Conservation (phyloP, 2,888 invertebrate species). For the Eilema depressum region DNA sequence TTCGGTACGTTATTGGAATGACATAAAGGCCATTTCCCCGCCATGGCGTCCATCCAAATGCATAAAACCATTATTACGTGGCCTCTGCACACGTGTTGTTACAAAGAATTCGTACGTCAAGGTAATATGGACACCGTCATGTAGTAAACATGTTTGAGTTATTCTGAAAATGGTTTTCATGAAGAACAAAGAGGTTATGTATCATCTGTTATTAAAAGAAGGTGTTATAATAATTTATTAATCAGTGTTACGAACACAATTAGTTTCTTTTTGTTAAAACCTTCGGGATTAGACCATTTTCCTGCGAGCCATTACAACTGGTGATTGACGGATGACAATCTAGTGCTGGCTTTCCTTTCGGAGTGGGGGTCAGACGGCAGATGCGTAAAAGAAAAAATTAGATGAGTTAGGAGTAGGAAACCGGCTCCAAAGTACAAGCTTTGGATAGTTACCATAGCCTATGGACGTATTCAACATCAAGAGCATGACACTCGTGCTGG, state of each 20-base stretch:
- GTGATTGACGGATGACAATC: too few relatives aligned
- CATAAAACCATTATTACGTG: constrained; percentile 35
- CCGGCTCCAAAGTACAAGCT: too few relatives aligned
- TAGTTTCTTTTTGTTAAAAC: not conserved
- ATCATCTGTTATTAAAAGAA: not conserved
- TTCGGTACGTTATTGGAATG: constrained; percentile 71
- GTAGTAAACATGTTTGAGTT: constrained; percentile 31
- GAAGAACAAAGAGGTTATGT: constrained; percentile 20
- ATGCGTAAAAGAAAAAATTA: too few relatives aligned
- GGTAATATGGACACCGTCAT: constrained; percentile 19
- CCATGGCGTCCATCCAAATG: constrained; percentile 70
- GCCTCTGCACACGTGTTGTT: constrained; percentile 10
- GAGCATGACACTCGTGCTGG: too few relatives aligned
- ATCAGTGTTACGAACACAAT: not conserved
- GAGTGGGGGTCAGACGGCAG: too few relatives aligned
- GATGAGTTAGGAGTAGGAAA: too few relatives aligned
- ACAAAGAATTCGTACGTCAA: constrained; percentile 38
- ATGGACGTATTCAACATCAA: too few relatives aligned
- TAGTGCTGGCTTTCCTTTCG: too few relatives aligned
- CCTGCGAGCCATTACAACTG: too few relatives aligned
- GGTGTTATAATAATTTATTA: not conserved
- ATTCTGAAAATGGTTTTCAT: constrained; percentile 22
- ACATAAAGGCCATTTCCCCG: constrained; percentile 74
- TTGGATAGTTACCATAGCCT: too few relatives aligned
- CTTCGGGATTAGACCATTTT: too few relatives aligned